Conservation (phyloP, 92 coral and sea anemone genomes). For the Bergia puertoricense region DNA sequence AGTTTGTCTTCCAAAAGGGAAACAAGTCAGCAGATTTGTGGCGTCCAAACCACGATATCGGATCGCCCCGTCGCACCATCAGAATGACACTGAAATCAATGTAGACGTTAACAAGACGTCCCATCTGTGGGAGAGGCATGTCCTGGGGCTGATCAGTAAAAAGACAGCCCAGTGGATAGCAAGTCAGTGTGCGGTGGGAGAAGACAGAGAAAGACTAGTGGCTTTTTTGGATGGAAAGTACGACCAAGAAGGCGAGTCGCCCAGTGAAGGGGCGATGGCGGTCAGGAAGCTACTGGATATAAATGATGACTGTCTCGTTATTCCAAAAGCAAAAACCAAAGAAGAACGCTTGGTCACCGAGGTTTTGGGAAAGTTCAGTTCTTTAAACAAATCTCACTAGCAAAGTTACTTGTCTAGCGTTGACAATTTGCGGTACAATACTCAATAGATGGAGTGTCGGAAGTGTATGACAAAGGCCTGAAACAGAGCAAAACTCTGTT, state of each 20-base stretch:
- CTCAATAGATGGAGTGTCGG: no score
- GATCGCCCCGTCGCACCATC: neutral
- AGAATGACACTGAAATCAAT: neutral
- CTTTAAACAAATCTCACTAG: neutral
- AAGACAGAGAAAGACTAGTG: constrained; percentile 59
- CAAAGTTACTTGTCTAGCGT: no score
- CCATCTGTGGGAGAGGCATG: constrained; percentile 73
- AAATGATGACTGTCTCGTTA: constrained; percentile 71
- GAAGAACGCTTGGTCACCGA: neutral
- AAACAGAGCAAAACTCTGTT: no score
- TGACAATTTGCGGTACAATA: no score
- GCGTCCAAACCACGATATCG: neutral
- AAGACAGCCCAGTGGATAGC: constrained; percentile 90
- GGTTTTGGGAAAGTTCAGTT: neutral
- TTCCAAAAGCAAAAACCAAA: constrained; percentile 15
- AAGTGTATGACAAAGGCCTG: no score
- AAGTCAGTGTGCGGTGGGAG: constrained; percentile 69
- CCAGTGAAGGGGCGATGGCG: constrained; percentile 54
- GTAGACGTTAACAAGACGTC: constrained; percentile 39
- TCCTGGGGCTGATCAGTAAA: constrained; percentile 70
- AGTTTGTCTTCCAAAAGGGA: constrained; percentile 3
- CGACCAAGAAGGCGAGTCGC: constrained; percentile 39
- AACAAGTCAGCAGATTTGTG: neutral
- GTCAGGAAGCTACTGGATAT: constrained; percentile 67
- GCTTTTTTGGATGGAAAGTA: constrained; percentile 65